phyloP scores from a whole-genome alignment of 2,113 vertebrate species.

The Zosterops japonicus region DNA sequence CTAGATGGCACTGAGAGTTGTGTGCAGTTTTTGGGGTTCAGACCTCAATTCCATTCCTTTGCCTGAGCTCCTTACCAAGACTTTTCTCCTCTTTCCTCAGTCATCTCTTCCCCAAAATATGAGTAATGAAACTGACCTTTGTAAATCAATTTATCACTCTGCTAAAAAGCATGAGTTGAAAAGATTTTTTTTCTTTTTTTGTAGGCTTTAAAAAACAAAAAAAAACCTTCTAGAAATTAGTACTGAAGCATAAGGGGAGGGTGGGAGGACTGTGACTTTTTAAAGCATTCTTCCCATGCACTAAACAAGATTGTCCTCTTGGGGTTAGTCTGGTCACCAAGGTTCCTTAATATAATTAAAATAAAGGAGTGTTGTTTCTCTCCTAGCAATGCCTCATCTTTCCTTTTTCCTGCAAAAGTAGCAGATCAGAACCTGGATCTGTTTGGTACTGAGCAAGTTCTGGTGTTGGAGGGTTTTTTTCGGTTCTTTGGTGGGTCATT shows the following conservation, averaged over 20 bases:
- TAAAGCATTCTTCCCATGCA: not conserved
- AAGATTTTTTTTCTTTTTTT: rapidly evolving
- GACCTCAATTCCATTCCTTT: not conserved
- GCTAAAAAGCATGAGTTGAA: not conserved
- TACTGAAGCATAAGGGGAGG: not conserved
- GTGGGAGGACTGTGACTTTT: not conserved
- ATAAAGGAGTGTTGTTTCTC: not conserved
- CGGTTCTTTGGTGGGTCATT: not conserved
- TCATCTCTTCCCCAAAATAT: not conserved
- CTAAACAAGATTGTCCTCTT: not conserved
- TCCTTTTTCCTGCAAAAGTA: not conserved
- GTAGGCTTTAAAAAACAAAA: not conserved
- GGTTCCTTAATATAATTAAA: not conserved
- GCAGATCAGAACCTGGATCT: not conserved
- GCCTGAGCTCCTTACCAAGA: not conserved
- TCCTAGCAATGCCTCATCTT: not conserved
- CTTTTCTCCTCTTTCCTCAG: not conserved
- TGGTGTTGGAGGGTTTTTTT: rapidly evolving
- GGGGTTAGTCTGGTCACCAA: not conserved
- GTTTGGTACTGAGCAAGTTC: not conserved
- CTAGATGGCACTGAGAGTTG: not conserved
- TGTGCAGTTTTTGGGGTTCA: not conserved
- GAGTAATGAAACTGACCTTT: not conserved
- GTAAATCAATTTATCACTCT: not conserved
- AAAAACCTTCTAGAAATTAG: not conserved